phyloP scores from a whole-genome alignment of 2,797 vertebrate species.

The Myripristis jacobus region DNA sequence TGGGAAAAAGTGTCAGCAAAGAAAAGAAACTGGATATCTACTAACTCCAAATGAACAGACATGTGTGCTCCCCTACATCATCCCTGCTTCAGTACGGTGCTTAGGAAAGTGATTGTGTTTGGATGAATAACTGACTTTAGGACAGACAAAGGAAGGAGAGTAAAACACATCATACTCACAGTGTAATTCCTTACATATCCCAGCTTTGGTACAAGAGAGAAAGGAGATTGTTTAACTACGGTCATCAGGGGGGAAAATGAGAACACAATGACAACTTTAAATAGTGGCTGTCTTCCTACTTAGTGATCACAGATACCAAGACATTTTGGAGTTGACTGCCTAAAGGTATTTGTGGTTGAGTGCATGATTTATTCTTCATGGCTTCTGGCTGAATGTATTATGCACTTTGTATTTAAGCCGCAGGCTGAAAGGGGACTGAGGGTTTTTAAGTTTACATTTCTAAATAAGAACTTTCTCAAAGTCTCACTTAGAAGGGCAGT shows the following conservation, averaged over 20 bases:
- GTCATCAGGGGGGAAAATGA: constrained; percentile 54
- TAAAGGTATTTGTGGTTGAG: constrained; percentile 31
- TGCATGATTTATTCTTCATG: constrained; percentile 25
- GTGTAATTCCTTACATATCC: constrained; percentile 87
- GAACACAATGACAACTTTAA: constrained; percentile 62
- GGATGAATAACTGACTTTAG: constrained; percentile 80
- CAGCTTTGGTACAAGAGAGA: constrained; percentile 85
- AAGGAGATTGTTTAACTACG: constrained; percentile 82
- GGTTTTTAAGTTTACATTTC: constrained; percentile 23
- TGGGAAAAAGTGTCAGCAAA: constrained; percentile 62
- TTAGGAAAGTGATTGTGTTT: constrained; percentile 78
- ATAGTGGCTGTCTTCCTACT: constrained; percentile 32
- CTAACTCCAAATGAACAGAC: constrained; percentile 70
- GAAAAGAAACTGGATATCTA: constrained; percentile 53
- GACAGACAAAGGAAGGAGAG: constrained; percentile 82
- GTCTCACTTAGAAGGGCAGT: constrained; percentile 16
- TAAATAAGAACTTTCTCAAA: constrained; percentile 9
- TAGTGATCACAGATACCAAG: constrained; percentile 26
- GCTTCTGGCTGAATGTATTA: constrained; percentile 22
- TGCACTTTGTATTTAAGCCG: constrained; percentile 37
- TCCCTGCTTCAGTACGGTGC: constrained; percentile 70
- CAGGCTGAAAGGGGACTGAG: constrained; percentile 33
- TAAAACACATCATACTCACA: constrained; percentile 85
- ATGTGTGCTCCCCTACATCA: constrained; percentile 61
- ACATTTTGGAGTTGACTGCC: constrained; percentile 16